phyloP scores from a whole-genome alignment of 2,888 invertebrate species.

The Drepanosiphum platanoidis region DNA sequence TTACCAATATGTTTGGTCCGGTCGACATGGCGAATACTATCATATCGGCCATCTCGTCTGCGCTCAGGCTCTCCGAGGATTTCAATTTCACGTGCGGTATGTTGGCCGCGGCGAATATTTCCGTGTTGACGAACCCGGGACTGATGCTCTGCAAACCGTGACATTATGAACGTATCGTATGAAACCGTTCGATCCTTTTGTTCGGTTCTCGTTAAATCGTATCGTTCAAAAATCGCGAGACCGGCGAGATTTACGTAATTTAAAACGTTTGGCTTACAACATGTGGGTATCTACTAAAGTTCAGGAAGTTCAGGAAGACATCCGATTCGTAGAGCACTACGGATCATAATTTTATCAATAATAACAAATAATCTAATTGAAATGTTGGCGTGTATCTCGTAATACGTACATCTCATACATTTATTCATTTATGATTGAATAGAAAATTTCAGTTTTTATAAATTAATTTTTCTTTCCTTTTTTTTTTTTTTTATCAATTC shows the following conservation, averaged over 20 bases:
- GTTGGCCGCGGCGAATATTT: constrained; percentile 57
- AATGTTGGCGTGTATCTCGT: no score
- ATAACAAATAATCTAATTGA: no score
- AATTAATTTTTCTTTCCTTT: no score
- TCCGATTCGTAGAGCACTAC: no score
- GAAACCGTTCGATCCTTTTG: neutral
- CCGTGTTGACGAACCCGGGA: constrained; percentile 45
- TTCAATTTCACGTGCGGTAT: constrained; percentile 54
- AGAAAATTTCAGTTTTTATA: no score
- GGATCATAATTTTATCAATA: no score
- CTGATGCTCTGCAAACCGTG: constrained; percentile 9
- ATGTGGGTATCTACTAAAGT: no score
- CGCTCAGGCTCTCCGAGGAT: constrained; percentile 50
- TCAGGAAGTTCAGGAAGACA: no score
- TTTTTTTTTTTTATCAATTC: no score
- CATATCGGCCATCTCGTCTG: constrained; percentile 63
- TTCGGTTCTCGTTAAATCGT: neutral
- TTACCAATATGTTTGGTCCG: constrained; percentile 63
- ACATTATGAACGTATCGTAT: neutral
- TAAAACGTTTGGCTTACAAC: no score
- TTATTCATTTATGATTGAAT: no score
- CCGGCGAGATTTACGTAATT: neutral
- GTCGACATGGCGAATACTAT: constrained; percentile 63
- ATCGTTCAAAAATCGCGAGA: neutral
- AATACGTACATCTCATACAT: no score